These are phyloP conservation scores for Dugesia japonica DNA, from an alignment of 2,888 invertebrate genomes.

Conservation along the genomic window DNA sequence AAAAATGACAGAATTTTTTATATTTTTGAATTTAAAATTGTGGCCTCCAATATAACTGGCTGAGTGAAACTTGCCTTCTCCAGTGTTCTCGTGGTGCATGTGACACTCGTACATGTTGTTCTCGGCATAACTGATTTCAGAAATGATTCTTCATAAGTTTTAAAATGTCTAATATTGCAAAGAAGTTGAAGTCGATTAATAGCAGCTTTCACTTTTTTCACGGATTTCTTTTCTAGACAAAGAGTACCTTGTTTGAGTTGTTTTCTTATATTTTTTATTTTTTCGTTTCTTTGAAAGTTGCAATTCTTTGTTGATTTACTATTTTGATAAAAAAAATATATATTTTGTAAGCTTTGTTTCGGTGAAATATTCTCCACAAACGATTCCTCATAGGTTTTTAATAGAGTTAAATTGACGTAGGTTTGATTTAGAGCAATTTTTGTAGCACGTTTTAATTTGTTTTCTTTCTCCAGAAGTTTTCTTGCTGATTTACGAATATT, in stretches of 20 bases:
- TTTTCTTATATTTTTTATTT: background rate
- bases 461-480: too few relatives aligned
- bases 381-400: background rate
- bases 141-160: constrained; percentile 13
- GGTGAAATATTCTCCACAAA: background rate
- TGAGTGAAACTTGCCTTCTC: background rate
- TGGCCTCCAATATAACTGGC: too few relatives aligned
- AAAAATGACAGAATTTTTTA: too few relatives aligned
- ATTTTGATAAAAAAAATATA: background rate
- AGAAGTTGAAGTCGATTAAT: background rate
- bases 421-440: background rate
- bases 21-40: too few relatives aligned
- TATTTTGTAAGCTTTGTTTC: too few relatives aligned
- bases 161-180: background rate
- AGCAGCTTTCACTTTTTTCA: background rate
- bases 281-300: background rate
- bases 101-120: background rate
- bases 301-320: background rate
- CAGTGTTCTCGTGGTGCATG: background rate
- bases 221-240: background rate
- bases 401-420: background rate
- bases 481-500: too few relatives aligned
- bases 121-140: background rate
- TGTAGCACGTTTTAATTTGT: too few relatives aligned
- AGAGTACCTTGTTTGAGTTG: background rate